Conservation (phyloP, 2,113 vertebrate genomes). For the Oryzias celebensis region DNA sequence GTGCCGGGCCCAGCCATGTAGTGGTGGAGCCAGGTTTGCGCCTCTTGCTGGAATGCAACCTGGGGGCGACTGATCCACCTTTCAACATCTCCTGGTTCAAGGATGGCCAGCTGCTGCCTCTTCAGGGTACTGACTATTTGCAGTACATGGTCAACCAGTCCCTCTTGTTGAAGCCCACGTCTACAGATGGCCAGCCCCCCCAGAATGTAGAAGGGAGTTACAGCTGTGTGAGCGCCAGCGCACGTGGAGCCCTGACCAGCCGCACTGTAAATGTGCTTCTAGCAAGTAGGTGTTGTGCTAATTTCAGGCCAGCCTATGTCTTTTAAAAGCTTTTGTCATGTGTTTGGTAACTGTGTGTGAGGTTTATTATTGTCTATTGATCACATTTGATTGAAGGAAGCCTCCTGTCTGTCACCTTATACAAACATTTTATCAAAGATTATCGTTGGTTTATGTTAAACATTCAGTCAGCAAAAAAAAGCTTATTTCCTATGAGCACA, state of each 20-base stretch:
- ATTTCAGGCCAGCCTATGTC: background rate
- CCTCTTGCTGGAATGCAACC: constrained; percentile 85
- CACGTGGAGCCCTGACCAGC: constrained; percentile 86
- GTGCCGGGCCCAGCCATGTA: constrained; percentile 83
- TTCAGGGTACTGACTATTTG: constrained; percentile 73
- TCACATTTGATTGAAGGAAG: background rate
- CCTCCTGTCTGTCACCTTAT: background rate
- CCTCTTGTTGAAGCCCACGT: constrained; percentile 75
- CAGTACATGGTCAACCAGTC: constrained; percentile 85
- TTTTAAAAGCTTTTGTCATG: background rate
- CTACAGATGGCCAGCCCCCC: constrained; percentile 43
- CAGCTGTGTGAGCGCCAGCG: constrained; percentile 83
- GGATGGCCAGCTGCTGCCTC: constrained; percentile 74
- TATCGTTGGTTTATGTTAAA: too few species aligned
- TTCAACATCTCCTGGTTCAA: constrained; percentile 87
- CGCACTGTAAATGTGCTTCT: constrained; percentile 83
- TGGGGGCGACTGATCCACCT: constrained; percentile 75
- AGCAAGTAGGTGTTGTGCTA: constrained; percentile 82
- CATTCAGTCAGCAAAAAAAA: too few species aligned
- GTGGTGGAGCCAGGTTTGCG: constrained; percentile 81
- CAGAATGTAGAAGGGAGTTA: constrained; percentile 83
- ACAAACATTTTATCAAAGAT: background rate
- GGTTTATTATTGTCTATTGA: constrained; percentile 44
- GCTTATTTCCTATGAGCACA: too few species aligned
- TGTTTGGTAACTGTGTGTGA: constrained; percentile 14